A percentile compares a stretch with the other conserved stretches of the same genome.
Evolutionary conservation across 2,888 invertebrate species (phyloP).

Genomic region (Hemithea aestivaria): DNA sequence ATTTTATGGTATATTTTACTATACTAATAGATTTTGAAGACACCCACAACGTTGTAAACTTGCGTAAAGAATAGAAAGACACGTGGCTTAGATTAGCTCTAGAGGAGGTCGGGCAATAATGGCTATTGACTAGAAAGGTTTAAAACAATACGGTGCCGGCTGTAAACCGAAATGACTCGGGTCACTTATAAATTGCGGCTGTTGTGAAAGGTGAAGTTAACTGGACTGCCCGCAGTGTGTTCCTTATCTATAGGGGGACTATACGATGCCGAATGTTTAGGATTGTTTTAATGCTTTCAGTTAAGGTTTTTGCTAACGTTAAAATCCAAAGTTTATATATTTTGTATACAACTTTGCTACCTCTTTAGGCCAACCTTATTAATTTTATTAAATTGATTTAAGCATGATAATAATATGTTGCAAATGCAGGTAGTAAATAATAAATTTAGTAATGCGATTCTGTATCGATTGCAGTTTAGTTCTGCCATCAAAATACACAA

Average conservation of each 20-base stretch:
- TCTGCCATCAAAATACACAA: too few relatives aligned
- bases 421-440: too few relatives aligned
- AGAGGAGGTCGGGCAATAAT: slow-evolving; percentile 12
- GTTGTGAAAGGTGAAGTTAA: slow-evolving; percentile 51
- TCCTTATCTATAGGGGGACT: slow-evolving; percentile 21
- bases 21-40: slow-evolving; percentile 4
- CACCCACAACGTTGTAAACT: slow-evolving; percentile 9
- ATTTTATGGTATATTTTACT: slow-evolving; percentile 7
- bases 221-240: slow-evolving; percentile 38
- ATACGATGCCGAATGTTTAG: slow-evolving; percentile 4
- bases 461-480: too few relatives aligned
- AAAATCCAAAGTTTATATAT: too few relatives aligned
- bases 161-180: slow-evolving; percentile 31
- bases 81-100: slow-evolving; percentile 15
- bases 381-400: too few relatives aligned
- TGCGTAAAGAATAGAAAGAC: slow-evolving; percentile 19
- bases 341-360: too few relatives aligned
- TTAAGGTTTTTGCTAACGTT: too few relatives aligned
- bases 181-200: slow-evolving; percentile 51
- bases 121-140: slow-evolving; percentile 6
- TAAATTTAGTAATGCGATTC: too few relatives aligned
- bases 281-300: too few relatives aligned
- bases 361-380: too few relatives aligned
- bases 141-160: slow-evolving; percentile 17
- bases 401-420: too few relatives aligned